These are phyloP conservation scores for Tyrannus savana DNA, from an alignment of 2,113 vertebrate genomes.

Conservation along the genomic window DNA sequence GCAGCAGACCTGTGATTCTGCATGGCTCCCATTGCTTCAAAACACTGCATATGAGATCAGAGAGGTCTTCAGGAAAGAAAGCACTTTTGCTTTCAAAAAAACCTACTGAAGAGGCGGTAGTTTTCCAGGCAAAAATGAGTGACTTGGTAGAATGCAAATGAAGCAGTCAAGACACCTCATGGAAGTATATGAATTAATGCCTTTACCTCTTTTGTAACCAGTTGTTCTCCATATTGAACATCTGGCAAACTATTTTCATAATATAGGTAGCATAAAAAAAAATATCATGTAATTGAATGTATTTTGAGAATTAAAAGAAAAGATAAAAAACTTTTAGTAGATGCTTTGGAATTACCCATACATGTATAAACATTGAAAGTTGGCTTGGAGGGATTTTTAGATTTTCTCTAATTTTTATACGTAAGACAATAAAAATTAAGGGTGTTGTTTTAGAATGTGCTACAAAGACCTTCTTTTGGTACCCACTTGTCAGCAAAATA, in stretches of 20 bases:
- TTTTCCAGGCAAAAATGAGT: not conserved
- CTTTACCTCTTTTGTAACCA: not conserved
- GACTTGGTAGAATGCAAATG: not conserved
- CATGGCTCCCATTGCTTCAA: not conserved
- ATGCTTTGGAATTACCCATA: not conserved
- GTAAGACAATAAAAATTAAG: not conserved
- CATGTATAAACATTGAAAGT: not conserved
- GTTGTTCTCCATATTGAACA: not conserved
- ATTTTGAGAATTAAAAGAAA: not conserved
- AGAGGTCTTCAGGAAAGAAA: not conserved
- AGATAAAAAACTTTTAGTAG: not conserved
- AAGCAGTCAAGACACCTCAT: not conserved
- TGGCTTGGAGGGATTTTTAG: not conserved
- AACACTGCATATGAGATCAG: not conserved
- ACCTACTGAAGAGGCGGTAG: not conserved
- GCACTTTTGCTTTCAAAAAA: not conserved
- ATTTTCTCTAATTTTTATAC: not conserved
- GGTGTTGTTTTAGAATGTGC: not conserved
- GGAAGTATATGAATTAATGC: fast-evolving
- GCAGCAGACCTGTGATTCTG: not conserved
- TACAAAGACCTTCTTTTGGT: not conserved
- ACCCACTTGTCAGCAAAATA: not conserved
- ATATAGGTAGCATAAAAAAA: not conserved
- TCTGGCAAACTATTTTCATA: not conserved
- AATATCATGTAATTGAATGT: not conserved